A percentile compares a stretch with the other conserved stretches of the same genome.
Evolutionary conservation across 2,797 vertebrate species (phyloP).

Genomic region (Scyliorhinus canicula): DNA sequence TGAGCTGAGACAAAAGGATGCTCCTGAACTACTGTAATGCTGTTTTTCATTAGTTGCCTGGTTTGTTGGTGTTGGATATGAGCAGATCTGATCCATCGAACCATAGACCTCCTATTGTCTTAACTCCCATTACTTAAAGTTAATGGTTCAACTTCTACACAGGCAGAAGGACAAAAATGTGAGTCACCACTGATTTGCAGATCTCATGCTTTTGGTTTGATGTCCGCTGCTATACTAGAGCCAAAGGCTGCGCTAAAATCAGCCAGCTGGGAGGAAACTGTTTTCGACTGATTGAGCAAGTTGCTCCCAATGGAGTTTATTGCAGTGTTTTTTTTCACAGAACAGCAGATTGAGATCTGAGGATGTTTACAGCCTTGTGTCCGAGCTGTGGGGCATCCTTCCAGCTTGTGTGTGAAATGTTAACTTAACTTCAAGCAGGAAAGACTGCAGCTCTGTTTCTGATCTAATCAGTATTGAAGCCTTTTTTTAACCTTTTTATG

Average conservation of each 20-base stretch:
- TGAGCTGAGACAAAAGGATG: background rate
- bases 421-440: background rate
- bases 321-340: background rate
- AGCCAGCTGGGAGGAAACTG: background rate
- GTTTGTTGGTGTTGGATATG: background rate
- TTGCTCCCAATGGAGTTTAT: background rate
- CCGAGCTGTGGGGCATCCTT: background rate
- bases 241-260: background rate
- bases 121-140: background rate
- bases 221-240: background rate
- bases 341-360: background rate
- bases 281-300: background rate
- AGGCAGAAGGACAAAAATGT: background rate
- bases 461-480: background rate
- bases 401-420: slow-evolving; percentile 13
- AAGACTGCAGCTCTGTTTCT: background rate
- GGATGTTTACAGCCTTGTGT: background rate
- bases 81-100: background rate
- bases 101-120: background rate
- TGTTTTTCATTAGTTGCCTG: background rate
- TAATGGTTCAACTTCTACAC: background rate
- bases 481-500: background rate
- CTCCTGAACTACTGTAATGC: background rate
- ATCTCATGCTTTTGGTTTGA: background rate
- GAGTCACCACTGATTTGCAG: background rate